A percentile compares a stretch with the other conserved stretches of the same genome.
phyloP scores from a whole-genome alignment of 2,888 invertebrate genomes.

The Limenitis arthemis region DNA sequence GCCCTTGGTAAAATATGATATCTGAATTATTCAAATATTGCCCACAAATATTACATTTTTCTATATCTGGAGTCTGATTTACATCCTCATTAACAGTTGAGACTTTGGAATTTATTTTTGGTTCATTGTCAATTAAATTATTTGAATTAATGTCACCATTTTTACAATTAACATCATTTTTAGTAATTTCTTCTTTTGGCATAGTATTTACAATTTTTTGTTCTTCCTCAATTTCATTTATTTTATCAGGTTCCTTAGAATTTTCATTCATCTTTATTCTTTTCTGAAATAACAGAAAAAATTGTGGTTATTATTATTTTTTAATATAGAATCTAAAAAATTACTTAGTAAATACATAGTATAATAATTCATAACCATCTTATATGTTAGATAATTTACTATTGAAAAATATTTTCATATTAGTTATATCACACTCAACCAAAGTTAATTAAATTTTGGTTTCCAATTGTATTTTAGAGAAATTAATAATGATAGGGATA shows the following conservation, averaged over 20 bases:
- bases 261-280: conserved; percentile 33
- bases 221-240: background rate
- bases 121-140: conserved; percentile 16
- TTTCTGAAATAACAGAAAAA: conserved; percentile 42
- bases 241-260: background rate
- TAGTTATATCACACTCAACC: too few species aligned
- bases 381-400: too few species aligned
- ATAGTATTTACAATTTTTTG: background rate
- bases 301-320: background rate
- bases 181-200: conserved; percentile 8
- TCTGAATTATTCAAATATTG: conserved; percentile 65
- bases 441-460: too few species aligned
- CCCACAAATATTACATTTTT: conserved; percentile 58
- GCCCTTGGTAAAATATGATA: conserved; percentile 78
- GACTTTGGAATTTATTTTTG: background rate
- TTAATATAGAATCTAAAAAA: background rate
- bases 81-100: background rate
- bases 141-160: conserved; percentile 12
- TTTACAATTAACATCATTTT: conserved; percentile 11
- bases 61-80: conserved; percentile 33
- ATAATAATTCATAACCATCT: too few species aligned
- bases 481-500: too few species aligned
- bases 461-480: too few species aligned
- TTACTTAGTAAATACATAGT: too few species aligned
- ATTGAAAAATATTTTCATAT: too few species aligned